Evolutionary conservation across 1,140 invertebrate species (phyloP).

Genomic region (Nasonia vitripennis): DNA sequence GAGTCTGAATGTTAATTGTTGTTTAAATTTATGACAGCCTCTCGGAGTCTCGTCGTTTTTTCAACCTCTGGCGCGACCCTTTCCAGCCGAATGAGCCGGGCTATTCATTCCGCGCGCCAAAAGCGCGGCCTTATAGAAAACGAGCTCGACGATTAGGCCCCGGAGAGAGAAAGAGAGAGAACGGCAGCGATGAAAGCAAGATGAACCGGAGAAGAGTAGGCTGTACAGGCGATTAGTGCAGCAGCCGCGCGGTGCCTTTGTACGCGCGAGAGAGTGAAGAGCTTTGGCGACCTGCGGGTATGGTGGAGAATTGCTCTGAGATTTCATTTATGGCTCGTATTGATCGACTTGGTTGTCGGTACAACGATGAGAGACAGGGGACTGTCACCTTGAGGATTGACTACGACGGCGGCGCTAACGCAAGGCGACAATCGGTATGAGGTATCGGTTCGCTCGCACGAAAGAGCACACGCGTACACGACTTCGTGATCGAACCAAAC

Average conservation of each 20-base stretch:
- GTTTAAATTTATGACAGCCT: conserved; percentile 72
- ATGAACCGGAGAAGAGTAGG: background rate
- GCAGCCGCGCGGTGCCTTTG: background rate
- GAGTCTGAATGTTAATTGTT: conserved; percentile 71
- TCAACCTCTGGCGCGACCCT: conserved; percentile 52
- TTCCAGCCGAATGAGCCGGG: conserved; percentile 59
- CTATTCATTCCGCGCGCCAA: conserved; percentile 60
- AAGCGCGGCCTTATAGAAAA: conserved; percentile 58
- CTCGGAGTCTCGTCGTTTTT: conserved; percentile 40
- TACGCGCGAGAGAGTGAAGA: background rate
- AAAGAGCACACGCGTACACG: background rate
- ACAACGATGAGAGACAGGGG: background rate
- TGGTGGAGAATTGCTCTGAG: background rate
- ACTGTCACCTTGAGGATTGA: background rate
- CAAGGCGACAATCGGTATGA: too few relatives aligned
- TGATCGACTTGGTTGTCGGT: too few relatives aligned
- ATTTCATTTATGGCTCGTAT: background rate
- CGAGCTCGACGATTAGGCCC: conserved; percentile 65
- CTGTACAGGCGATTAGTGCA: background rate
- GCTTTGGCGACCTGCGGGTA: background rate
- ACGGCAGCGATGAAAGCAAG: background rate
- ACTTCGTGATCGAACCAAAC: background rate
- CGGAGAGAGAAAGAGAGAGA: conserved; percentile 17
- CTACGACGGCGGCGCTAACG: too few relatives aligned
- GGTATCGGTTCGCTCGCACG: too few relatives aligned